Percentiles rank a stretch among this genome's conserved stretches.
Conservation (phyloP, 2,113 vertebrate species). For the Theristicus caerulescens region DNA sequence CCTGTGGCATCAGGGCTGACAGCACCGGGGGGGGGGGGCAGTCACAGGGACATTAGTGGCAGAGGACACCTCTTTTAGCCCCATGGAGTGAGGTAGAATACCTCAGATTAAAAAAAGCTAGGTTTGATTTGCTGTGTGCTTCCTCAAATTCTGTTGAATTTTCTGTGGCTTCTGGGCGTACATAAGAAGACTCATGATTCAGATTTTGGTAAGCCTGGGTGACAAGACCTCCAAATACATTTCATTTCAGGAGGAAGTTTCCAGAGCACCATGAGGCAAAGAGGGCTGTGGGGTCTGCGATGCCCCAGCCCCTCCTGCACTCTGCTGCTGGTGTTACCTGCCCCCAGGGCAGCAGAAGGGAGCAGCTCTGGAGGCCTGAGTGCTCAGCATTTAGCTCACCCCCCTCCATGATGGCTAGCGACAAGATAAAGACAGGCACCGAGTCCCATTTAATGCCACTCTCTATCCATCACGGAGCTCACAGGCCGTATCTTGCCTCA, state of each 20-base stretch:
- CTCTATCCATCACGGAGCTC: slow-evolving; percentile 10
- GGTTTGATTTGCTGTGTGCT: background rate
- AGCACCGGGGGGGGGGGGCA: background rate
- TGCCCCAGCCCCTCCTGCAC: background rate
- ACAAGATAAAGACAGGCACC: slow-evolving; percentile 21
- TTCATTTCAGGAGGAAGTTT: background rate
- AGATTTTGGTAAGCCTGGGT: background rate
- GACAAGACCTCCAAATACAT: background rate
- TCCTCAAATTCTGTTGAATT: background rate
- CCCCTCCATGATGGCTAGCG: background rate
- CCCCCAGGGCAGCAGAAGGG: background rate
- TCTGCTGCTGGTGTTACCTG: background rate
- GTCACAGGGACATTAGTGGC: background rate
- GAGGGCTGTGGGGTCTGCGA: background rate
- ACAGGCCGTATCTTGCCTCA: background rate
- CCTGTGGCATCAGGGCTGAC: background rate
- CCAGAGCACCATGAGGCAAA: background rate
- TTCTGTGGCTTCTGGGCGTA: background rate
- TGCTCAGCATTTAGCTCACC: background rate
- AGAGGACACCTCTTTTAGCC: background rate
- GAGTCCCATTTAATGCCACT: background rate
- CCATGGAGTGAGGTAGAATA: background rate
- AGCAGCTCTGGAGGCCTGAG: background rate
- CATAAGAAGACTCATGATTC: background rate
- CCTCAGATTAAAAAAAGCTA: background rate